Evolutionary conservation across 2,797 vertebrate species (phyloP).

Genomic region (Lepilemur ruficaudatus): DNA sequence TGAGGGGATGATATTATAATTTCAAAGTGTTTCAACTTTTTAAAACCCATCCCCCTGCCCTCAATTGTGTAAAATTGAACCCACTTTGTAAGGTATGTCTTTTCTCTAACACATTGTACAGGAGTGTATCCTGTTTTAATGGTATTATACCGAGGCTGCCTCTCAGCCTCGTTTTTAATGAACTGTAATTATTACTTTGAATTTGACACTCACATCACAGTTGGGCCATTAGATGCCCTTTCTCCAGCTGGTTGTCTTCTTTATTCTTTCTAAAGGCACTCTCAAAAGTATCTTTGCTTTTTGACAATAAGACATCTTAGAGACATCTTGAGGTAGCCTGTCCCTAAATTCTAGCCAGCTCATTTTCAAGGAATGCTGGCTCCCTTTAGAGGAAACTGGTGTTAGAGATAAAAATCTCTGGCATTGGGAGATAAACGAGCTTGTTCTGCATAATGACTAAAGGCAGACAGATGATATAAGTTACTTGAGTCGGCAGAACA

Average conservation of each 20-base stretch:
- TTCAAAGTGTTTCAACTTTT: neutral
- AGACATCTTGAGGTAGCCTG: neutral
- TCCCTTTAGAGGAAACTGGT: neutral
- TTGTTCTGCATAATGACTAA: neutral
- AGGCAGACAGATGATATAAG: neutral
- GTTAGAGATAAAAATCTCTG: slow-evolving; percentile 24
- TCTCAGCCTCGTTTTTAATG: neutral
- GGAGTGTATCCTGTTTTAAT: neutral
- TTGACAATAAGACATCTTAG: neutral
- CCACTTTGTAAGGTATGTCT: neutral
- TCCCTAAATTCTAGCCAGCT: neutral
- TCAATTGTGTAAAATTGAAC: neutral
- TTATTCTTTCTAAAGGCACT: neutral
- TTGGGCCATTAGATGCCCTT: neutral
- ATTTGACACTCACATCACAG: neutral
- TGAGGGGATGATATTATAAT: neutral
- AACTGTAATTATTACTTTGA: neutral
- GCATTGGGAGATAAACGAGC: neutral
- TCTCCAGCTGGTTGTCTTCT: neutral
- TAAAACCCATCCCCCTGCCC: neutral
- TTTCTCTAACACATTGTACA: neutral
- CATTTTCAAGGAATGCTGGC: neutral
- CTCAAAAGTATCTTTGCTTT: neutral
- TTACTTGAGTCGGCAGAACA: neutral
- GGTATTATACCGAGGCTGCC: neutral